Evolutionary conservation across 1,140 invertebrate species (phyloP), one percentile per base, ranked within the genome.

Genomic region (Nasonia longicornis): DNA sequence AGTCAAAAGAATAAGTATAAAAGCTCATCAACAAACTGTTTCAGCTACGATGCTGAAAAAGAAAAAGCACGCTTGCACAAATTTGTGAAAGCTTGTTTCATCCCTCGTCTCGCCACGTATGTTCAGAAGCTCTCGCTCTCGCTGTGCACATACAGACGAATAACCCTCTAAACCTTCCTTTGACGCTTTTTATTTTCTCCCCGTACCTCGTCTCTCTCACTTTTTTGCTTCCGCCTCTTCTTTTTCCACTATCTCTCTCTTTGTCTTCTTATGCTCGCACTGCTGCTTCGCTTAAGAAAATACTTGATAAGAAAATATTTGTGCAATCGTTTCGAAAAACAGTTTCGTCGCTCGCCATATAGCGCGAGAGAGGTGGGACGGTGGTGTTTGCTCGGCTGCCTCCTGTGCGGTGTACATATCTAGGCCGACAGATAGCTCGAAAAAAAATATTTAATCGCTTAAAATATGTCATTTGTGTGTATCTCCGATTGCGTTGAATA

Each of bases 241-340:
- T 11, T 45, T 20, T 16, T 63, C 58, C 4, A 20, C 58, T 63
- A 10, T 48, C 31, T 3, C n/a, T 26, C n/a, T 26, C 20, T 75
- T 12, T 77, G n/a, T 66, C n/a, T 26, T 66, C 20, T 38, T 77
- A 12, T 35, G 69, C 52, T 38, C n/a, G 16, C 52, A 26, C 2
- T 6, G 74, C 52, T 3, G 31, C 2, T 35, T n/a, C 3, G 29
- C 22, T 58, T 63, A 8, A 52, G 26, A 63, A 75, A 75, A 63
- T 63, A 75, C 22, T 48, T 64, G 38, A 48, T 48, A 69, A 77
- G 45, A 70, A 70, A 78, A 78, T 74, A 63, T 78, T 70, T 70
- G 29, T 70, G 26, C 16, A 22, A 78, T 78, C 76, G 42, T 35
- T 67, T 70, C 35, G 66, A 35, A 58, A 78, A 78, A 35, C 45